A percentile compares a stretch with the other conserved stretches of the same genome.
Conservation (phyloP, 1,140 invertebrate genomes). For the Littorina saxatilis region DNA sequence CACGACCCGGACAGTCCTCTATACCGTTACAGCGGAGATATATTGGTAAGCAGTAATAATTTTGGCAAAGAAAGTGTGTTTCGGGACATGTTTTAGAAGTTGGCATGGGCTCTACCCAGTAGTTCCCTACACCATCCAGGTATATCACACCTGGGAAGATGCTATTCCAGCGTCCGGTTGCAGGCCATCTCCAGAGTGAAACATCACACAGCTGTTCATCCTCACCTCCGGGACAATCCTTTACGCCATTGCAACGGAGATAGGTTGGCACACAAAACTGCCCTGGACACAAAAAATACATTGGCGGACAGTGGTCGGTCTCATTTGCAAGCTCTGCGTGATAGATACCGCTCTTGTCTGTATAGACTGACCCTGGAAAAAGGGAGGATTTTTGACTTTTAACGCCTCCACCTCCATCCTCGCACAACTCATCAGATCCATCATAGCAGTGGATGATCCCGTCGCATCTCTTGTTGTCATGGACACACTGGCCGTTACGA, state of each 20-base stretch:
- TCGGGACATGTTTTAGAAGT: constrained; percentile 1
- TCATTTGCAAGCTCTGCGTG: background rate
- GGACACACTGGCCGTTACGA: background rate
- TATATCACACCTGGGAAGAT: too few relatives aligned
- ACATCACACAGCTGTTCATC: background rate
- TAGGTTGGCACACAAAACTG: constrained; percentile 26
- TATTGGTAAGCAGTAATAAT: background rate
- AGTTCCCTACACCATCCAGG: too few relatives aligned
- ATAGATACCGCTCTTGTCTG: constrained; percentile 15
- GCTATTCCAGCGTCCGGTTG: too few relatives aligned
- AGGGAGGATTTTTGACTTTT: background rate
- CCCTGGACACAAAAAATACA: constrained; percentile 22
- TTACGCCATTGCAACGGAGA: constrained; percentile 38
- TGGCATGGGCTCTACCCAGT: constrained; percentile 17
- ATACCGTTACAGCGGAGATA: background rate
- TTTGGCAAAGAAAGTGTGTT: background rate
- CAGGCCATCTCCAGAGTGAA: constrained; percentile 4
- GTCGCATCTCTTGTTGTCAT: background rate
- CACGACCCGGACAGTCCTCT: too few relatives aligned
- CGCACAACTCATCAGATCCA: background rate
- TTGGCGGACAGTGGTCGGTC: constrained; percentile 2
- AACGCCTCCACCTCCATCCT: too few relatives aligned
- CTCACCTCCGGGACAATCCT: constrained; percentile 31
- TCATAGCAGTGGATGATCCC: background rate
- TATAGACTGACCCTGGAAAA: constrained; percentile 11